A percentile compares a stretch with the other conserved stretches of the same genome.
Evolutionary conservation across 2,113 vertebrate species (phyloP).

Genomic region (Vimba vimba): DNA sequence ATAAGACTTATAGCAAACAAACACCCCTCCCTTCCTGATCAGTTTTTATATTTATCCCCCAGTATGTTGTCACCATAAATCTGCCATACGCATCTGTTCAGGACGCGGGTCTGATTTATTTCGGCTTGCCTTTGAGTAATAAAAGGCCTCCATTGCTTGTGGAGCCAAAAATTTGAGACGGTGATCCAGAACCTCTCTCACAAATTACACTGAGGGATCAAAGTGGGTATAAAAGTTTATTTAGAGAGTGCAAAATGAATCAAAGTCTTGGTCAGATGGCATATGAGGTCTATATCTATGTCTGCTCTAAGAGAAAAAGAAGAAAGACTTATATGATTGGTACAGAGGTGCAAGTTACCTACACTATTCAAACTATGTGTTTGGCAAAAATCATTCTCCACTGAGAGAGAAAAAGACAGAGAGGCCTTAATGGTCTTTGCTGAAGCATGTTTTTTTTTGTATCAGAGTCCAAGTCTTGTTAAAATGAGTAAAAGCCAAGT

Average conservation of each 20-base stretch:
- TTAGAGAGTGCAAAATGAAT: constrained; percentile 67
- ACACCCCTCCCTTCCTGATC: neutral
- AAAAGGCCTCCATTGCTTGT: constrained; percentile 62
- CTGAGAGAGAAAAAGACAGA: neutral
- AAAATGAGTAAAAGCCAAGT: constrained; percentile 43
- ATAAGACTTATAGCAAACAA: constrained; percentile 4
- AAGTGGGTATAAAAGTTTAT: constrained; percentile 68
- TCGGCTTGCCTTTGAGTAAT: constrained; percentile 44
- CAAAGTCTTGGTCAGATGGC: constrained; percentile 46
- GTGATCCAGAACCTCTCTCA: constrained; percentile 63
- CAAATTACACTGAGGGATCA: constrained; percentile 69
- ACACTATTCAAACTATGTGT: neutral
- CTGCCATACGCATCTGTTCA: constrained; percentile 32
- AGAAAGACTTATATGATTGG: neutral
- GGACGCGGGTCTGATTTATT: constrained; percentile 46
- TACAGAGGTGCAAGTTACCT: neutral
- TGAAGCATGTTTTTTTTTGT: neutral
- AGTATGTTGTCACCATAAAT: constrained; percentile 34
- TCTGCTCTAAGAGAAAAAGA: neutral
- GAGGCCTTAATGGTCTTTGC: neutral
- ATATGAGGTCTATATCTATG: constrained; percentile 11
- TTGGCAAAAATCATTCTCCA: neutral
- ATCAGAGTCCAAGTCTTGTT: constrained; percentile 31
- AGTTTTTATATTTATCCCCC: constrained; percentile 46
- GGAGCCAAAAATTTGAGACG: constrained; percentile 59